These are phyloP conservation scores for Lasioglossum zephyrum DNA, from an alignment of 2,888 invertebrate genomes.

Conservation along the genomic window DNA sequence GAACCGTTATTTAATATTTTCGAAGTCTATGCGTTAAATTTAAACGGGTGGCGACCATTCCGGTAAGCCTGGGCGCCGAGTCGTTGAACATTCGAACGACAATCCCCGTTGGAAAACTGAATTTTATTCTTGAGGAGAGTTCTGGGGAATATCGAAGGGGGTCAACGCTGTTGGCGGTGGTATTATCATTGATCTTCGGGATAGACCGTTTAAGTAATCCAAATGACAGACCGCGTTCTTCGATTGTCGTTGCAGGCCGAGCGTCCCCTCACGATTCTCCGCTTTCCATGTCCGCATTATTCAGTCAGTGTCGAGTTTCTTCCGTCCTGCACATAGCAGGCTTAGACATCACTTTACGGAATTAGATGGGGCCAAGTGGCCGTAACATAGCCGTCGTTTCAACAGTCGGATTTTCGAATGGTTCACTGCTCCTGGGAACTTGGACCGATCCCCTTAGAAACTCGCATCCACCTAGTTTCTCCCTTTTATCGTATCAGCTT, in stretches of 20 bases:
- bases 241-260: constrained; percentile 54
- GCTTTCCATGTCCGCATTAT: constrained; percentile 67
- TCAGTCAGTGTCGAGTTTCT: constrained; percentile 77
- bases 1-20: background rate
- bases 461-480: constrained; percentile 32
- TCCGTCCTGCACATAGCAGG: constrained; percentile 79
- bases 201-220: constrained; percentile 65
- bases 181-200: constrained; percentile 67
- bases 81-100: background rate
- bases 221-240: constrained; percentile 62
- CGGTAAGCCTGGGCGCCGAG: background rate
- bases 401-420: constrained; percentile 50
- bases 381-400: constrained; percentile 60
- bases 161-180: constrained; percentile 34
- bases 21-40: background rate
- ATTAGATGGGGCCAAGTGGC: constrained; percentile 76
- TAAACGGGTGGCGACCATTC: background rate
- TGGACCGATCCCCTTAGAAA: constrained; percentile 48
- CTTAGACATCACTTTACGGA: constrained; percentile 81
- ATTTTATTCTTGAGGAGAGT: constrained; percentile 47
- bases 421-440: constrained; percentile 49
- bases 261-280: constrained; percentile 48
- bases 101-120: constrained; percentile 30
- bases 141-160: constrained; percentile 24
- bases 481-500: constrained; percentile 48